Evolutionary conservation across 2,797 vertebrate species (phyloP), one percentile per base, ranked within the genome.

Genomic region (Siniperca obscura): DNA sequence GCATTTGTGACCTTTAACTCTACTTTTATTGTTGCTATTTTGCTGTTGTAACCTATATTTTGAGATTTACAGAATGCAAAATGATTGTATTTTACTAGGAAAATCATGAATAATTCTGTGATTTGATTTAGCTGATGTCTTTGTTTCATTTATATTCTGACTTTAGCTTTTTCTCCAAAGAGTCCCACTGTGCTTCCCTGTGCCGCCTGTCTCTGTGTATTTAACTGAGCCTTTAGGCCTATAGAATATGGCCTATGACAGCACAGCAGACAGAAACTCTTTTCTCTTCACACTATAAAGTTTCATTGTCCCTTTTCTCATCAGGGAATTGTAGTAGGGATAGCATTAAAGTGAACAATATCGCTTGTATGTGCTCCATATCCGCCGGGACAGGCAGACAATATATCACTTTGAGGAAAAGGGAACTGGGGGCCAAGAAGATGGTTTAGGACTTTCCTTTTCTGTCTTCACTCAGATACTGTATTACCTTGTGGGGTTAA

Each of bases 301-400:
- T 90, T 92, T 91, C 86, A 93, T 89, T 89, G 91, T 86, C 82
- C 80, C 61, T 73, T 92, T 92, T 91, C 79, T 93, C 87, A 87
- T 90, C 84, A 69, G 89, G 86, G 90, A 78, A 89, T 89, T 86
- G 87, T 78, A 83, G 79, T 78, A 83, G 83, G 89, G 85, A 91
- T 90, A 85, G 82, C 79, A 84, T 87, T 89, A 87, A 90, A 90
- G 88, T 84, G 86, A 90, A 80, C 82, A 74, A 78, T 86, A 84
- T 80, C 9, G 9, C 79, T 69, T 89, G 80, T 87, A 65, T 91
- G 87, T 86, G 87, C 86, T 91, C 86, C 86, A 89, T 91, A 87
- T 89, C 89, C 38, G 30, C 83, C 0, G 42, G 74, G 85, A 91
- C 86, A 84, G 83, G 55, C 67, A 44, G 83, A 79, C 71, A 81